Evolutionary conservation across 2,797 vertebrate species (phyloP), one percentile per base, ranked within the genome.

Genomic region (Nannoperca australis): DNA sequence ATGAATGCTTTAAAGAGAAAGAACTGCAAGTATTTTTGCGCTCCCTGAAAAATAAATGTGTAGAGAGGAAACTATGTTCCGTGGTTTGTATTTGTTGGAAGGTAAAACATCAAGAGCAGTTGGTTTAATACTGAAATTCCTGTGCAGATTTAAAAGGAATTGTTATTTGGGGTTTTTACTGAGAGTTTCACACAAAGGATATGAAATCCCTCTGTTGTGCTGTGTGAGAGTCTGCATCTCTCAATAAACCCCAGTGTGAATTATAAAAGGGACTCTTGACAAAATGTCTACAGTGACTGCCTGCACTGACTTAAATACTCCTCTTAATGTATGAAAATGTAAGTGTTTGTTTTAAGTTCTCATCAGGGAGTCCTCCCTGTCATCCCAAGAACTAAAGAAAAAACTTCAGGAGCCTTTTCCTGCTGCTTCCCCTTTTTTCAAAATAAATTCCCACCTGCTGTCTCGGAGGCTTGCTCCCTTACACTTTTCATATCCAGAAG

Each of bases 11-110:
- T 30, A 60, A 14, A 61, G 11, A 73, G 18, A 78, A 73, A 80
- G 12, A 86, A 55, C 36, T 70, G 7, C 51, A 24, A 70, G 45
- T 67, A 53, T 53, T 75, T 78, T 74, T 76, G 49, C 24, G 63
- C 70, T 86, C 49, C 42, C 30, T 47, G 42, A 60, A 62, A 34
- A 68, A 73, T 17, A 61, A 30, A 71, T 44, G 36, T 24, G 47
- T 20, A 22, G 34, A 69, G 55, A 70, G 75, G 69, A 88, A 87
- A 87, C 51, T 63, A 63, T 80, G 82, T 68, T 79, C 66, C 22
- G 68, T 84, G 77, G 77, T 63, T 79, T 3, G 4, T 62, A 45
- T 51, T 74, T 67, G 49, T 74, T 81, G 27, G 63, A 71, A 84
- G 51, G 68, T 81, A 75, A 73, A 85, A 84, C 65, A 20, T 78